A percentile compares a stretch with the other conserved stretches of the same genome.
phyloP scores from a whole-genome alignment of 2,113 vertebrate species.

The Siphamia tubifer region DNA sequence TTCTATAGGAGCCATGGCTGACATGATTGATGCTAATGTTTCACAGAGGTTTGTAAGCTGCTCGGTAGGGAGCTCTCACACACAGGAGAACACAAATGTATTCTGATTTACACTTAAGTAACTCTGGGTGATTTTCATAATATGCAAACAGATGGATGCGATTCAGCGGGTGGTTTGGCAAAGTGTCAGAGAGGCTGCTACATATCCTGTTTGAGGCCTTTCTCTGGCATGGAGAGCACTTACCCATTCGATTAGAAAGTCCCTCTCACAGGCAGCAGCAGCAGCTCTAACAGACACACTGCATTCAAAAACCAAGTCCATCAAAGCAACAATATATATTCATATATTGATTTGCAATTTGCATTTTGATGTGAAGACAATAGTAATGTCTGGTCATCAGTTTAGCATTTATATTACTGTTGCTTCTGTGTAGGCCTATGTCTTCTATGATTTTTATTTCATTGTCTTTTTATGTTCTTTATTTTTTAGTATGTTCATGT shows the following conservation, averaged over 20 bases:
- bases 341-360: no score
- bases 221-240: constrained; percentile 34
- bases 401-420: no score
- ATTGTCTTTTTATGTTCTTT: no score
- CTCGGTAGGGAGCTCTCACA: background rate
- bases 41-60: background rate
- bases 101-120: constrained; percentile 33
- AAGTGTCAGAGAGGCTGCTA: constrained; percentile 20
- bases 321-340: no score
- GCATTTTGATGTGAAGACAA: no score
- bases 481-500: no score
- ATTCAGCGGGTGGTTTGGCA: constrained; percentile 54
- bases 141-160: constrained; percentile 55
- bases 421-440: no score
- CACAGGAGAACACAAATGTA: background rate
- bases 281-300: background rate
- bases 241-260: constrained; percentile 7
- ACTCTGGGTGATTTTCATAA: constrained; percentile 51
- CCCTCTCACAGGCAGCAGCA: background rate
- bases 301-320: background rate
- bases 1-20: background rate
- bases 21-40: background rate
- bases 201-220: constrained; percentile 48
- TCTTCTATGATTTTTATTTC: no score
- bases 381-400: no score